phyloP scores from a whole-genome alignment of 2,113 vertebrate genomes.

The Rhabdornis inornatus region DNA sequence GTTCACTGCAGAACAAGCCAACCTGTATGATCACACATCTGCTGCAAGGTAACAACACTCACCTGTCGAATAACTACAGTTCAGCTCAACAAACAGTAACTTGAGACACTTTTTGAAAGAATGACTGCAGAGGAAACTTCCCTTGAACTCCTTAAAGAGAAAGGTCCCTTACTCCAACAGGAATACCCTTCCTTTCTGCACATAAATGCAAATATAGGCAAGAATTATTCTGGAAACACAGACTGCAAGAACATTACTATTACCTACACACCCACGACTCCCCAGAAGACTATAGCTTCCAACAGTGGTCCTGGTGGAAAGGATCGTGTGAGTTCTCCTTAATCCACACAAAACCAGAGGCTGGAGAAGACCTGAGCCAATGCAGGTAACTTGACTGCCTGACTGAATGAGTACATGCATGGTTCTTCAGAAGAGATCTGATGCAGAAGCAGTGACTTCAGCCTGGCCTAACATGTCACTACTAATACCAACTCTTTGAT shows the following conservation, averaged over 20 bases:
- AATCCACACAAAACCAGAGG: background rate
- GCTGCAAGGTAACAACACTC: background rate
- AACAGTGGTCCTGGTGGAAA: background rate
- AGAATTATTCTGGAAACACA: background rate
- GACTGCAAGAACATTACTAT: background rate
- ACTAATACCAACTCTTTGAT: background rate
- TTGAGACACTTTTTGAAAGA: background rate
- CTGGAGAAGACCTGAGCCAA: background rate
- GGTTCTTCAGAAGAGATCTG: background rate
- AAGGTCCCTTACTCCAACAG: background rate
- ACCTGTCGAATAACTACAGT: background rate
- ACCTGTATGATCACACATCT: background rate
- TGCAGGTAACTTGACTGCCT: background rate
- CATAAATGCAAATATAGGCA: background rate
- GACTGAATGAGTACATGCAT: accelerated
- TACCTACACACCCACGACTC: background rate
- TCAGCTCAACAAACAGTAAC: background rate
- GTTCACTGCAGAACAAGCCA: background rate
- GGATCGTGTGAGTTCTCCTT: accelerated
- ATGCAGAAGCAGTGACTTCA: background rate
- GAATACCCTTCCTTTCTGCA: background rate
- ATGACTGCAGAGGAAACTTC: background rate
- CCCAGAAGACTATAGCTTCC: background rate
- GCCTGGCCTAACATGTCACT: background rate
- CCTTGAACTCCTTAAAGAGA: background rate